These are phyloP conservation scores for Tiliacea citrago DNA, from an alignment of 2,888 invertebrate species.

Conservation along the genomic window DNA sequence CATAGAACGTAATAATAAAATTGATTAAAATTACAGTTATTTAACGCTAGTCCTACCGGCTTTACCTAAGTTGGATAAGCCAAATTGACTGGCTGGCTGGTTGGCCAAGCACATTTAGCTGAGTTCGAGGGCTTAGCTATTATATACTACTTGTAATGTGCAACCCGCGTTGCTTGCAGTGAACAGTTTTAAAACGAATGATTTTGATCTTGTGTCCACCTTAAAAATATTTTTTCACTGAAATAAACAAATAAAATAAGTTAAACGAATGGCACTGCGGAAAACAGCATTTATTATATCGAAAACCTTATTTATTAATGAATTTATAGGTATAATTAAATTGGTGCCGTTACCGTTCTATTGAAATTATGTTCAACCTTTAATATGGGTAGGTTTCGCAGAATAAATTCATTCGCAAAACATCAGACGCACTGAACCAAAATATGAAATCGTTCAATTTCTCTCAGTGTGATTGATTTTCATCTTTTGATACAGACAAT, in stretches of 20 bases:
- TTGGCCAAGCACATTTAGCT: neutral
- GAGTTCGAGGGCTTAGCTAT: neutral
- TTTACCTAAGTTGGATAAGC: slow-evolving; percentile 5
- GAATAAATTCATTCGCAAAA: slow-evolving; percentile 35
- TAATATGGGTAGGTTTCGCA: slow-evolving; percentile 10
- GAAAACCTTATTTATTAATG: slow-evolving; percentile 18
- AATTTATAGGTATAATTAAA: slow-evolving; percentile 8
- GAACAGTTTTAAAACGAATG: neutral
- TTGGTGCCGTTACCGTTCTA: slow-evolving; percentile 8
- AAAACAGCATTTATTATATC: neutral
- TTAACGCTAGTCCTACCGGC: neutral
- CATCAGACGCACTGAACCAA: slow-evolving; percentile 31
- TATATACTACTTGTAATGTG: neutral
- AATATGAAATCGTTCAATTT: slow-evolving; percentile 43
- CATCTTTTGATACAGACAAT: slow-evolving; percentile 31
- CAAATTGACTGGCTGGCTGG: neutral
- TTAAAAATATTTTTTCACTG: neutral
- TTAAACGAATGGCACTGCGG: neutral
- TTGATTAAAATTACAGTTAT: neutral
- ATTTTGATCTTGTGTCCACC: neutral
- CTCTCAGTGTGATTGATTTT: slow-evolving; percentile 26
- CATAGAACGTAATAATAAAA: neutral
- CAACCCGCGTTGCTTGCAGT: neutral
- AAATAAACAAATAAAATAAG: neutral
- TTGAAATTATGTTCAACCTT: slow-evolving; percentile 31